Percentiles rank a stretch among this genome's conserved stretches.
Evolutionary conservation across 1,140 invertebrate genomes (phyloP).

Genomic region (Leptinotarsa texana): DNA sequence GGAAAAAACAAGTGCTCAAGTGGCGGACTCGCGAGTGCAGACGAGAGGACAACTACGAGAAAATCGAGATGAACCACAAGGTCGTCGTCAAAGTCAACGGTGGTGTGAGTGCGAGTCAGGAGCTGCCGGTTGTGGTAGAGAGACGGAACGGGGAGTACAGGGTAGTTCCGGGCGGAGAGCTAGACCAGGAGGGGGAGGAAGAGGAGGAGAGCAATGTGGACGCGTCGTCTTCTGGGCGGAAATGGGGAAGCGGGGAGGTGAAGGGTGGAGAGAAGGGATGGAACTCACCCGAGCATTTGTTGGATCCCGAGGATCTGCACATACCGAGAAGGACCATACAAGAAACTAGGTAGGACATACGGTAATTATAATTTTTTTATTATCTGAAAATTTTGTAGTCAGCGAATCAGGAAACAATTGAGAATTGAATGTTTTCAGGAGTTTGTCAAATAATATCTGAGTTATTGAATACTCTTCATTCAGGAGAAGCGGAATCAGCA

Average conservation of each 20-base stretch:
- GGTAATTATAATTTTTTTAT: not conserved
- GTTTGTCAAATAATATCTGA: too few species aligned
- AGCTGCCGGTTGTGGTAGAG: conserved; percentile 52
- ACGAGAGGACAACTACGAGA: conserved; percentile 71
- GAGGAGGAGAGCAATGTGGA: conserved; percentile 59
- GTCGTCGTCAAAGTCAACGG: conserved; percentile 53
- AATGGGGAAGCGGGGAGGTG: conserved; percentile 14
- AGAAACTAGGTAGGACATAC: conserved; percentile 42
- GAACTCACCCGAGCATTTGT: conserved; percentile 40
- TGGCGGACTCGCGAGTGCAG: conserved; percentile 51
- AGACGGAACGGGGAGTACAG: conserved; percentile 70
- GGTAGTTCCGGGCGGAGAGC: conserved; percentile 69
- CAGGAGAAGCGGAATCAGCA: too few species aligned
- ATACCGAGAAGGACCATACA: conserved; percentile 43
- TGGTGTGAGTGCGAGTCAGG: conserved; percentile 25
- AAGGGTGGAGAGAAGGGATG: conserved; percentile 31
- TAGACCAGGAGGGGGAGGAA: conserved; percentile 57
- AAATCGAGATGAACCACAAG: conserved; percentile 72
- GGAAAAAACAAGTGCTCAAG: conserved; percentile 50
- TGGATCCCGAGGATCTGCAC: conserved; percentile 47
- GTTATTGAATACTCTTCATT: too few species aligned
- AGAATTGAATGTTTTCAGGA: too few species aligned
- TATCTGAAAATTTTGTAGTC: too few species aligned
- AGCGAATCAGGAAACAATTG: too few species aligned
- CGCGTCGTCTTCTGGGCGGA: conserved; percentile 41